Base-by-base conservation (phyloP, 1,140 invertebrate species). In the Lepidurus arcticus region DNA sequence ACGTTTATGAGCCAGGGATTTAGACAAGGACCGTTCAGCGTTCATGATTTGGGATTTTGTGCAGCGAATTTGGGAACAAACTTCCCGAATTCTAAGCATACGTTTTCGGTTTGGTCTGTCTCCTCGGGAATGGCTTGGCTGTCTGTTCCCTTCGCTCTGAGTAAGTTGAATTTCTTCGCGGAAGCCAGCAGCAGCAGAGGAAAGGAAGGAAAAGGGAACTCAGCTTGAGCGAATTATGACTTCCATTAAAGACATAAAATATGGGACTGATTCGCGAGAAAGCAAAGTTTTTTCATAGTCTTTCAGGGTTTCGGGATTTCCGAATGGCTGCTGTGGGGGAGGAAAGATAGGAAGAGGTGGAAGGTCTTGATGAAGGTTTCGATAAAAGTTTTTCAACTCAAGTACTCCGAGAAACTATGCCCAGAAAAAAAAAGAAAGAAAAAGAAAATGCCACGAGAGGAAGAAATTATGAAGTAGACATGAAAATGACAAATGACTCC, bases 171-270 rank as follows among this genome's bases (percentile, higher is more conserved):
- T 13, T 65, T 16, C 9, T 13, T 21, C 16, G 21, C 8, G 13
- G 13, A 65, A 9, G 53, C 16, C 1, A n/a, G 16, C 7, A 16
- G 53, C 6, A 65, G 7, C 53, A 34, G 34, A 16, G 53, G 53
- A 65, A 65, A 65, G 9, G 13, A 65, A 65, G 53, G 13, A 65
- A 65, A 65, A 65, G 53, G 53, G 53, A 65, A 16, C 53, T 9
- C 53, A 65, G 13, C 53, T 65, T 65, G 53, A 65, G 53, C 53
- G 53, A 65, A 65, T 65, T 65, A 65, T 65, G 53, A 65, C 53
- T 65, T 65, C 53, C 53, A 65, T 65, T 65, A 65, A 21, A 65
- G 53, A 21, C 1, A 13, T 65, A 9, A 65, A 65, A 9, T 65
- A 16, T 65, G 53, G 53, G 8, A 21, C 53, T 21, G 13, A 65